phyloP scores from a whole-genome alignment of 1,140 invertebrate species.

The Solenopsis fugax region DNA sequence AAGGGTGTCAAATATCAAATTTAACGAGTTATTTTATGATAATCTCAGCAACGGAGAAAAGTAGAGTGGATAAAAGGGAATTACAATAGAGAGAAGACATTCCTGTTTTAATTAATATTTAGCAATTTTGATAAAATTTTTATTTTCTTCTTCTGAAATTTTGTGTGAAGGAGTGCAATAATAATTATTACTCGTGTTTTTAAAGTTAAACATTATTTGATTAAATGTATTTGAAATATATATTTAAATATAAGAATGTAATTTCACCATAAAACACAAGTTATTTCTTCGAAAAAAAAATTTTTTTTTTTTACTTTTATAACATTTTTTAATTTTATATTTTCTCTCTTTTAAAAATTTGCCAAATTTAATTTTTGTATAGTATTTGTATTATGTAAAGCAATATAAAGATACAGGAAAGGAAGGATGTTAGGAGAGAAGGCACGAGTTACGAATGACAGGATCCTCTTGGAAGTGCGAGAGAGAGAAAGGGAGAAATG shows the following conservation, averaged over 20 bases:
- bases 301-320: neutral
- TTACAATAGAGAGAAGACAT: neutral
- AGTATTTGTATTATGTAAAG: neutral
- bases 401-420: neutral
- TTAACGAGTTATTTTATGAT: constrained; percentile 43
- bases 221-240: neutral
- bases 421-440: neutral
- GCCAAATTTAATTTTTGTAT: neutral
- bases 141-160: neutral
- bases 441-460: constrained; percentile 29
- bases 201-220: neutral
- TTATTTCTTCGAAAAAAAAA: neutral
- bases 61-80: neutral
- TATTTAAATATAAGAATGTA: neutral
- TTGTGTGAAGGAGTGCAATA: neutral
- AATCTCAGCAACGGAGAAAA: neutral
- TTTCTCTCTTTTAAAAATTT: neutral
- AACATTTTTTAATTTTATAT: neutral
- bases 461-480: neutral
- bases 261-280: neutral
- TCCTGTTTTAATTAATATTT: neutral
- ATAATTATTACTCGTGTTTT: neutral
- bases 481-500: constrained; percentile 12
- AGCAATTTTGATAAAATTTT: constrained; percentile 2
- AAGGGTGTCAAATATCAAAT: neutral